phyloP scores from a whole-genome alignment of 2,888 invertebrate genomes.

The Tenodera sinensis region DNA sequence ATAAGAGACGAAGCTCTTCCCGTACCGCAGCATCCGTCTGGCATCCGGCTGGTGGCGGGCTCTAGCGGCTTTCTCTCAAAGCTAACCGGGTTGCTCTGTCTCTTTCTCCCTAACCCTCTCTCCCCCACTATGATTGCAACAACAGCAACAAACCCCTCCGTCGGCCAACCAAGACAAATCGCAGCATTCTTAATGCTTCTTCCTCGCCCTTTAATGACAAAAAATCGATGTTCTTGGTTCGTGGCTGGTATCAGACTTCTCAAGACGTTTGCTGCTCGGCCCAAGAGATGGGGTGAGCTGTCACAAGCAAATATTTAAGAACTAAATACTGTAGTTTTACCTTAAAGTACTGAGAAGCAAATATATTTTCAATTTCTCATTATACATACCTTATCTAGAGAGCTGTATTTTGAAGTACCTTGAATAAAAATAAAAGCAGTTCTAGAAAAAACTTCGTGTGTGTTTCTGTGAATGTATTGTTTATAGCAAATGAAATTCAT shows the following conservation, averaged over 20 bases:
- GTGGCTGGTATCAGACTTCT: slow-evolving; percentile 6
- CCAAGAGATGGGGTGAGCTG: slow-evolving; percentile 4
- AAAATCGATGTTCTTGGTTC: slow-evolving; percentile 4
- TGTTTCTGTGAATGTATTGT: too few species aligned
- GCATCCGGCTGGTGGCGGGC: slow-evolving; percentile 13
- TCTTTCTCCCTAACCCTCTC: neutral
- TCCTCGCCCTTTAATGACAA: neutral
- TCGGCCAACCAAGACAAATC: neutral
- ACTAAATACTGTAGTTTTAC: neutral
- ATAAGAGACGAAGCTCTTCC: neutral
- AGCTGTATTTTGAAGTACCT: too few species aligned
- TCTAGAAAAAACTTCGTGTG: too few species aligned
- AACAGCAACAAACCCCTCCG: neutral
- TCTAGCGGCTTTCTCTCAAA: slow-evolving; percentile 14
- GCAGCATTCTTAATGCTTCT: neutral
- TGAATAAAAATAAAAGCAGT: too few species aligned
- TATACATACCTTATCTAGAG: too few species aligned
- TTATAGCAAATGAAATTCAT: too few species aligned
- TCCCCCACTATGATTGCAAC: neutral
- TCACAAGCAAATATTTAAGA: neutral
- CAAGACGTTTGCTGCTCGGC: slow-evolving; percentile 1
- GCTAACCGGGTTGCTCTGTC: neutral
- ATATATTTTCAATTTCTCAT: too few species aligned
- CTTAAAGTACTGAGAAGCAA: too few species aligned
- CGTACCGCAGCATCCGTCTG: neutral